phyloP scores from a whole-genome alignment of 2,888 invertebrate species.

The Syrphus vitripennis region DNA sequence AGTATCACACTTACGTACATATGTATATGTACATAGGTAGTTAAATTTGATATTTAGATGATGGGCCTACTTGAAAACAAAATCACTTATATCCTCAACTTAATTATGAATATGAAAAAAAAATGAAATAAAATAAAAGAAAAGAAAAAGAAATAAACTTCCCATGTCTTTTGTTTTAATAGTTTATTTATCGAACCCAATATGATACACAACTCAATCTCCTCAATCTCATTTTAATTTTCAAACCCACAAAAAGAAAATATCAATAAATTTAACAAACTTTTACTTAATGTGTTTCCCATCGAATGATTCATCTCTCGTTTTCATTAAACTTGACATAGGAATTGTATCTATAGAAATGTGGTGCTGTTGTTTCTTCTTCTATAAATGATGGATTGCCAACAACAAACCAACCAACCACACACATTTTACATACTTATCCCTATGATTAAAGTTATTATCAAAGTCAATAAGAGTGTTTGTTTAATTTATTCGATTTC shows the following conservation, averaged over 20 bases:
- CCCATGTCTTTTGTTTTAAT: background rate
- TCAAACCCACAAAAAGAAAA: conserved; percentile 5
- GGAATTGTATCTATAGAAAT: background rate
- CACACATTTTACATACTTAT: conserved; percentile 9
- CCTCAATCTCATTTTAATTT: conserved; percentile 11
- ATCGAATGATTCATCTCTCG: conserved; percentile 50
- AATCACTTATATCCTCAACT: conserved; percentile 8
- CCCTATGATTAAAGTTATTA: conserved; percentile 49
- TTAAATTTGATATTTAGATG: background rate
- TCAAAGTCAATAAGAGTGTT: conserved; percentile 51
- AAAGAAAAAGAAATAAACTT: background rate
- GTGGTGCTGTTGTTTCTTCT: background rate
- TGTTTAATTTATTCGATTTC: conserved; percentile 63
- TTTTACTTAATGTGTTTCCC: background rate
- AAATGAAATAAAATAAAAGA: background rate
- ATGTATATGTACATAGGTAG: too few species aligned
- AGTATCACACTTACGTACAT: background rate
- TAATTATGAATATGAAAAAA: background rate
- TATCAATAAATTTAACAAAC: conserved; percentile 21
- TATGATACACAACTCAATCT: conserved; percentile 29
- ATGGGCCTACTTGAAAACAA: background rate
- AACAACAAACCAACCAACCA: too few species aligned
- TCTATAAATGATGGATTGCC: conserved; percentile 17
- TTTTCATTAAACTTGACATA: conserved; percentile 19
- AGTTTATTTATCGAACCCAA: conserved; percentile 39